These are phyloP conservation scores for Saccostrea glomerata DNA, from an alignment of 1,140 invertebrate genomes.

Conservation along the genomic window DNA sequence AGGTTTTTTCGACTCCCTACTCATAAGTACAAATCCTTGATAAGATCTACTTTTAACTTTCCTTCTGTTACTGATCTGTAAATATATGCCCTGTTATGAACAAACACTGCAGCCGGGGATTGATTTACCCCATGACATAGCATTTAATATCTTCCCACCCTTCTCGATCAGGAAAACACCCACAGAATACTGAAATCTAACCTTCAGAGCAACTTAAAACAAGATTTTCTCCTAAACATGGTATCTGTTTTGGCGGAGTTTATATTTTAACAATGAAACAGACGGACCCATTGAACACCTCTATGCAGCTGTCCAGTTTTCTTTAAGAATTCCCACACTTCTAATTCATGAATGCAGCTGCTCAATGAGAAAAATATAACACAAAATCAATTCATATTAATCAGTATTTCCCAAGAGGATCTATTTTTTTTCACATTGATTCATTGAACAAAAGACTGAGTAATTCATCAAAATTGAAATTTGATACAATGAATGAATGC, in stretches of 20 bases:
- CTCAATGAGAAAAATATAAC: conserved; percentile 3
- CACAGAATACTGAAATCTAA: neutral
- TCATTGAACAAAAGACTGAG: neutral
- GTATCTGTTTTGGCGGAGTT: neutral
- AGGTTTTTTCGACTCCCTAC: neutral
- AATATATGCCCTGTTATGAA: conserved; percentile 15
- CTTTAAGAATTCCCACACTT: conserved; percentile 12
- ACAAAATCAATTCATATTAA: conserved; percentile 8
- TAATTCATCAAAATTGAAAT: neutral
- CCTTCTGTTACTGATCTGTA: conserved; percentile 12
- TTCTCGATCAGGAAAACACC: conserved; percentile 8
- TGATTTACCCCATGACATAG: neutral
- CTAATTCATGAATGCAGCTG: neutral
- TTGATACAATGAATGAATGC: neutral
- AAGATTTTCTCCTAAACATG: neutral
- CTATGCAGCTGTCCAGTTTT: neutral
- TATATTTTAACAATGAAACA: neutral
- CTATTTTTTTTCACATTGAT: neutral
- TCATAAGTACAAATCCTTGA: conserved; percentile 15
- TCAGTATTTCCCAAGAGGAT: conserved; percentile 10
- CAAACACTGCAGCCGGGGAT: neutral
- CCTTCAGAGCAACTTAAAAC: neutral
- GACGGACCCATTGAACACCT: neutral
- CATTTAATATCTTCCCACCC: conserved; percentile 5
- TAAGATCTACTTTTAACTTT: conserved; percentile 30